phyloP scores from a whole-genome alignment of 2,797 vertebrate genomes.

The Tiaroga cobitis region DNA sequence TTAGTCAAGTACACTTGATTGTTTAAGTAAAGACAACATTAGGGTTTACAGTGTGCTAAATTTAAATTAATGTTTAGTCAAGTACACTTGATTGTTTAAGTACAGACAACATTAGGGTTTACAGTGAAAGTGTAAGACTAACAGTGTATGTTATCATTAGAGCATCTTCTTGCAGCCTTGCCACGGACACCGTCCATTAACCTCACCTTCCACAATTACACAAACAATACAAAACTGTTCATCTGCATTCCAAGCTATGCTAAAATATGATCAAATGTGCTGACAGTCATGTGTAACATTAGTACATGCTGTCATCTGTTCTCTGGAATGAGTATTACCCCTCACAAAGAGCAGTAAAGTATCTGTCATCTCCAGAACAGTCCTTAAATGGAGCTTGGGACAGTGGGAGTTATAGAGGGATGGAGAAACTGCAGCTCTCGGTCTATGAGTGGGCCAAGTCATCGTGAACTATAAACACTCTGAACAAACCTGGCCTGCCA shows the following conservation, averaged over 20 bases:
- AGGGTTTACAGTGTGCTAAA: too few species aligned
- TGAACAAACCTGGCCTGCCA: constrained; percentile 13
- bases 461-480: constrained; percentile 38
- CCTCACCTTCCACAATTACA: neutral
- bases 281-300: neutral
- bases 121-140: neutral
- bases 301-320: neutral
- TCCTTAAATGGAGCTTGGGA: constrained; percentile 61
- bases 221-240: neutral
- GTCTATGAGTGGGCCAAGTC: constrained; percentile 30
- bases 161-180: neutral
- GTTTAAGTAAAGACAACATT: too few species aligned
- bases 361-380: constrained; percentile 49
- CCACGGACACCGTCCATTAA: neutral
- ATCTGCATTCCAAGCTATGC: neutral
- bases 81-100: too few species aligned
- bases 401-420: constrained; percentile 49
- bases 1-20: too few species aligned
- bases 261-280: neutral
- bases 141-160: neutral
- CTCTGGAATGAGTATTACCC: neutral
- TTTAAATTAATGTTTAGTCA: too few species aligned
- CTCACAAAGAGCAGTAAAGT: constrained; percentile 19
- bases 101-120: too few species aligned
- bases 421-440: constrained; percentile 10